Percentiles rank a stretch among this genome's conserved stretches.
phyloP scores from a whole-genome alignment of 2,888 invertebrate species.

The Anoplius nigerrimus region DNA sequence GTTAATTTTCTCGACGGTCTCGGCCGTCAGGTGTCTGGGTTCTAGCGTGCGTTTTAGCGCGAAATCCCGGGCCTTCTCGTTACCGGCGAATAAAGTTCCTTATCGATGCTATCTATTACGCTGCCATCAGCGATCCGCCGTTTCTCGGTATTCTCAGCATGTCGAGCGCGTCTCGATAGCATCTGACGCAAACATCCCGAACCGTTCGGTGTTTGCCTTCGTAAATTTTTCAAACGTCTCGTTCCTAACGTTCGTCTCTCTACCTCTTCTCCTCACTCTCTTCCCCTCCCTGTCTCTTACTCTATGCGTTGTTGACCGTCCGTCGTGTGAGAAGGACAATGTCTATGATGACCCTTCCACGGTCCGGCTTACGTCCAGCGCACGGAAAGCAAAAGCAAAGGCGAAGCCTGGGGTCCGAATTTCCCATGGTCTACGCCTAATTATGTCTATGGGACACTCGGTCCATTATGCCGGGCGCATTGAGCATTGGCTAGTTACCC shows the following conservation, averaged over 20 bases:
- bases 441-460: slow-evolving; percentile 73
- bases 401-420: slow-evolving; percentile 66
- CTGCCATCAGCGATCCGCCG: too few species aligned
- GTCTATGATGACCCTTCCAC: too few species aligned
- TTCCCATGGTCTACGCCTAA: slow-evolving; percentile 73
- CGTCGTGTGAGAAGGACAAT: neutral
- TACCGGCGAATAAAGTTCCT: too few species aligned
- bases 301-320: neutral
- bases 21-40: too few species aligned
- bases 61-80: too few species aligned
- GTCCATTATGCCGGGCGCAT: slow-evolving; percentile 62
- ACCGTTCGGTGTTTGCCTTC: neutral
- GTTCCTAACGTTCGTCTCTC: neutral
- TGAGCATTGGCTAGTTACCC: slow-evolving; percentile 67
- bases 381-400: slow-evolving; percentile 39
- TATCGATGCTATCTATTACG: too few species aligned
- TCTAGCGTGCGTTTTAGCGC: too few species aligned
- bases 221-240: neutral
- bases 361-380: slow-evolving; percentile 25
- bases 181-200: too few species aligned
- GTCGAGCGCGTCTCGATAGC: too few species aligned
- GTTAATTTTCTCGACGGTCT: too few species aligned
- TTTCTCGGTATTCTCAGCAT: too few species aligned
- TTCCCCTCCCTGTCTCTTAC: neutral
- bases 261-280: too few species aligned